Conservation (phyloP, 2,888 invertebrate genomes). For the Aphodius granarius region DNA sequence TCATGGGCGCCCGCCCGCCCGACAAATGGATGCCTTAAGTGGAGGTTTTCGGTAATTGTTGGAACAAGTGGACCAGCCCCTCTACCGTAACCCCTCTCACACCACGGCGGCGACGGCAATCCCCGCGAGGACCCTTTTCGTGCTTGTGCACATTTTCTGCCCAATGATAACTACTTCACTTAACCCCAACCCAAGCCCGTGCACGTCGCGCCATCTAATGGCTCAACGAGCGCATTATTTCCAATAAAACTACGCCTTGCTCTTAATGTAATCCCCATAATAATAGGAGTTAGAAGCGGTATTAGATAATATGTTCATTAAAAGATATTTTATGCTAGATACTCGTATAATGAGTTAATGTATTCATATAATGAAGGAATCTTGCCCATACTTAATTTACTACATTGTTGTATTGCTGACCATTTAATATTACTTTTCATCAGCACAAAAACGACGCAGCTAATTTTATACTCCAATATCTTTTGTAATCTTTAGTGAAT, state of each 20-base stretch:
- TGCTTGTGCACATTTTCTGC: constrained; percentile 10
- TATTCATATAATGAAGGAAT: no score
- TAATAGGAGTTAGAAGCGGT: no score
- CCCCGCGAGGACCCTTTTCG: neutral
- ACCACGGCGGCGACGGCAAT: constrained; percentile 4
- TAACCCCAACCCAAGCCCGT: neutral
- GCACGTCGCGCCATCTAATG: neutral
- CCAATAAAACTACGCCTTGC: neutral
- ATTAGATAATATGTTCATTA: no score
- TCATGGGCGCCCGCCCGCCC: constrained; percentile 17
- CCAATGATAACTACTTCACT: neutral
- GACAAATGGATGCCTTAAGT: constrained; percentile 10
- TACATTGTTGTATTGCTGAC: no score
- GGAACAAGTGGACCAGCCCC: neutral
- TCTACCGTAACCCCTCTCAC: neutral
- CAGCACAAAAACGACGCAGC: no score
- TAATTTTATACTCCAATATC: no score
- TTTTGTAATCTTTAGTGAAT: no score
- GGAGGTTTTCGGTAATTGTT: constrained; percentile 10
- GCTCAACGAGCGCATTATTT: constrained; percentile 1
- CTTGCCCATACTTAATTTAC: no score
- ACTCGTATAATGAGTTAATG: no score
- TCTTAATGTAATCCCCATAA: neutral
- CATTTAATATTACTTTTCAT: no score
- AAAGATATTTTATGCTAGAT: no score